Evolutionary conservation across 2,113 vertebrate genomes (phyloP), one percentile per base, ranked within the genome.

Genomic region (Lota lota): DNA sequence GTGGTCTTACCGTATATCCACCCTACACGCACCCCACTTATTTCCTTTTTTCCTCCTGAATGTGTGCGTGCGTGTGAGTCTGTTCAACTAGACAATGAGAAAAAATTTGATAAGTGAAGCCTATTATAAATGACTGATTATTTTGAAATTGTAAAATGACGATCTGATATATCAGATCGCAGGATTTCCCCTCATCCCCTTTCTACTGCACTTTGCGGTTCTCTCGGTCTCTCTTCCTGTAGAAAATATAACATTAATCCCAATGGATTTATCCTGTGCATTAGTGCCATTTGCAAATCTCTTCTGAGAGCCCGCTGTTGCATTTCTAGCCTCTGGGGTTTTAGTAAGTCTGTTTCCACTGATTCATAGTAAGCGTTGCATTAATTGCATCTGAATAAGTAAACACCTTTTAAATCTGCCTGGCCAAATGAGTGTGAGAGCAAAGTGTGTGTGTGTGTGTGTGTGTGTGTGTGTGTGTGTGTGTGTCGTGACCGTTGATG

Each of bases 341-440:
- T 64, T 16, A 33, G 61, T 36, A 24, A 69, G 79, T 81, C 66
- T 74, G 69, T 70, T 59, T 56, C 18, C 64, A 58, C 61, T 64
- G 70, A 15, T 79, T 79, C 71, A 78, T 72, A 71, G 50, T 50
- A 56, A 80, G 72, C 16, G 14, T 64, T 83, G 67, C 79, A 80
- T 81, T 88, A 83, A 88, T 89, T 85, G 83, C 75, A 79, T 84
- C 86, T 86, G 77, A 85, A 81, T 85, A 82, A 88, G 88, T 88
- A 82, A 87, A 88, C 83, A 78, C 77, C 79, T 83, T 77, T 77
- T 63, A 80, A 83, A 84, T 79, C 79, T 76, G 72, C 72, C 70
- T 69, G 66, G 72, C 57, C 16, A 63, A 80, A 73, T 72, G 75
- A 63, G 61, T 51, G 65, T 64, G 62, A 66, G 64, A 77, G 53